Evolutionary conservation across 1,140 invertebrate genomes (phyloP), one percentile per base, ranked within the genome.

Genomic region (Diorhabda carinulata): DNA sequence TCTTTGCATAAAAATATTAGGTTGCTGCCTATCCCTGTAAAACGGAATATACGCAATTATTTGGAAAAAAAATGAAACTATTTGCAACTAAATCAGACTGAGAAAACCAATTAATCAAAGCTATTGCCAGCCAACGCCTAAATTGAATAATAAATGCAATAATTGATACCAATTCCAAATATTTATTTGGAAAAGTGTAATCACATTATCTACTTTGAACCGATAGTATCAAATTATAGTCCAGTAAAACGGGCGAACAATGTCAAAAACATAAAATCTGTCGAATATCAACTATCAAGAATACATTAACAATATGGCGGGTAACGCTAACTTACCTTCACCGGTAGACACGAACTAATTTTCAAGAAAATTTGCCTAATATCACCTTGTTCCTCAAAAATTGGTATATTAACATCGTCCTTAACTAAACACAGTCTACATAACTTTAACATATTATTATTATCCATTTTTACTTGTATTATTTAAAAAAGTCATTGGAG

Each of bases 361-460:
- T 86, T 87, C 67, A 84, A 78, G 73, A 83, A 86, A 71, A 86
- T 85, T 74, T 86, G 84, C 73, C 84, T 79, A 57, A 83, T 82
- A 73, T 86, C 84, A 57, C 83, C 67, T 42, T 85, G 83, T 69
- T 83, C 85, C 44, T 84, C 86, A 72, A 87, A 87, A 75, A 87
- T 87, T 62, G 84, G 82, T 69, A 86, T 80, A 69, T 83, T 83
- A 41, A 86, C 86, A 73, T 82, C 80, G 61, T 87, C 85, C 77
- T 86, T 86, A 68, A 86, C 84, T 78, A 86, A 84, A 80, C 86
- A 87, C 77, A 87, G 78, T 77, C 86, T 81, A 79, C 86, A 87
- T 77, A 87, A 75, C 70, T 84, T 81, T 77, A 85, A 78, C 72
- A 84, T 83, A 76, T 86, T 84, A 71, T 71, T 72, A 64, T 71